Evolutionary conservation across 2,888 invertebrate species (phyloP).

Genomic region (Elegia similella): DNA sequence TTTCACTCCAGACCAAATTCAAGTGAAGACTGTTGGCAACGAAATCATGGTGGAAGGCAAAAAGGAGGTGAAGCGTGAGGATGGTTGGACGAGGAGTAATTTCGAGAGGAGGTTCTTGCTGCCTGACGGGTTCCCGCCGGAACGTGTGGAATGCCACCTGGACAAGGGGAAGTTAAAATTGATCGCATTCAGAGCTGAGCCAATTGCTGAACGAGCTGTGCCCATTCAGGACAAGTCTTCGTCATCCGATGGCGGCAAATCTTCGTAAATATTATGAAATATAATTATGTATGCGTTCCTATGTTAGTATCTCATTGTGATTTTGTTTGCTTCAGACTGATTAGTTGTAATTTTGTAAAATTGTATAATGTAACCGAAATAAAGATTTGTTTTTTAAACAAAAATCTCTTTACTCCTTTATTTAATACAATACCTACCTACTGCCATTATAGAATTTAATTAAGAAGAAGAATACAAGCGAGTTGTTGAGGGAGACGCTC

Average conservation of each 20-base stretch:
- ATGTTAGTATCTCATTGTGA: neutral
- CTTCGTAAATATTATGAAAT: slow-evolving; percentile 16
- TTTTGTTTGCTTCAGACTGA: slow-evolving; percentile 26
- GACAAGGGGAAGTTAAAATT: slow-evolving; percentile 89
- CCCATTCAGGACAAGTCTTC: slow-evolving; percentile 57
- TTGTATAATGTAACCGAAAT: no score
- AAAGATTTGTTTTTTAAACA: no score
- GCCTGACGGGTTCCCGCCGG: slow-evolving; percentile 88
- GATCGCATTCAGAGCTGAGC: slow-evolving; percentile 81
- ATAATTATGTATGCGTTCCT: no score
- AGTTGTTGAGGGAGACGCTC: no score
- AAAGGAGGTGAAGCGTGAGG: slow-evolving; percentile 88
- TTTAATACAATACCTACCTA: no score
- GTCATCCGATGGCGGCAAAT: slow-evolving; percentile 23
- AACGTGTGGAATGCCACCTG: slow-evolving; percentile 86
- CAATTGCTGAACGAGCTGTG: slow-evolving; percentile 55
- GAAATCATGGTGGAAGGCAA: slow-evolving; percentile 88
- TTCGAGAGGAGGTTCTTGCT: slow-evolving; percentile 88
- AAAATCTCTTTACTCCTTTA: no score
- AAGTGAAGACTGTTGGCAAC: slow-evolving; percentile 88
- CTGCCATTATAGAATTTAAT: no score
- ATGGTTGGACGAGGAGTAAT: slow-evolving; percentile 88
- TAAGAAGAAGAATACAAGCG: no score
- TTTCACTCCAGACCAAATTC: slow-evolving; percentile 89
- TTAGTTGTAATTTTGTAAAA: slow-evolving; percentile 14